These are phyloP conservation scores for Neoaliturus tenellus DNA, from an alignment of 2,888 invertebrate genomes.

Conservation along the genomic window DNA sequence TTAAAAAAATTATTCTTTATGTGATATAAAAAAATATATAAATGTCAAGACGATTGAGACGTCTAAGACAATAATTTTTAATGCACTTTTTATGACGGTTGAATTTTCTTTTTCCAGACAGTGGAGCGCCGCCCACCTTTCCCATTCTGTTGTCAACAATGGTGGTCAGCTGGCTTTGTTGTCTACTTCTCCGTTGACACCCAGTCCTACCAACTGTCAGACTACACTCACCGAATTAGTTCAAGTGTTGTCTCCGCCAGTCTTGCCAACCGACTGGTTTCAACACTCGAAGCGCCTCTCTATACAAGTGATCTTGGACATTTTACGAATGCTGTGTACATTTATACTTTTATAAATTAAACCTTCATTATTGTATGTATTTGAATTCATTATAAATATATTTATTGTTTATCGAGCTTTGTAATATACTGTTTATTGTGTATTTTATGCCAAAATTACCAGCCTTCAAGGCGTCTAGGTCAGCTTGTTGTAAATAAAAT, in stretches of 20 bases:
- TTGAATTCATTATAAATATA: not conserved
- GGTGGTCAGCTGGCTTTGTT: not conserved
- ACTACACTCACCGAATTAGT: conserved; percentile 19
- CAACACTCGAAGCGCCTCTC: not conserved
- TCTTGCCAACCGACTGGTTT: not conserved
- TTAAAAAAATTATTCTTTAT: too few species aligned
- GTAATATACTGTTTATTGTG: conserved; percentile 20
- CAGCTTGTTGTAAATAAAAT: conserved; percentile 50
- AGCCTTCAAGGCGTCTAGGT: conserved; percentile 5
- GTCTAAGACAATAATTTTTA: too few species aligned
- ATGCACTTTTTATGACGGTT: too few species aligned
- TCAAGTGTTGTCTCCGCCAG: conserved; percentile 5
- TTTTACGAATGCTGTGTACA: conserved; percentile 12
- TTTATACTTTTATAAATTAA: conserved; percentile 49
- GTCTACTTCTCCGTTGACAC: not conserved
- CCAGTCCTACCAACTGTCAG: not conserved
- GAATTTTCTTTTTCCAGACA: conserved; percentile 39
- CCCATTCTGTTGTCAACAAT: not conserved
- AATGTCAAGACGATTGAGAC: too few species aligned
- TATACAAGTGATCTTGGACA: not conserved
- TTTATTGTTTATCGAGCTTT: conserved; percentile 15
- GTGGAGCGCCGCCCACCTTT: not conserved
- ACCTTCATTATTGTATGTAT: conserved; percentile 19
- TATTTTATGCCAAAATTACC: conserved; percentile 26
- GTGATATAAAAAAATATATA: too few species aligned